Evolutionary conservation across 2,797 vertebrate species (phyloP).

Genomic region (Dromococcyx pavoninus): DNA sequence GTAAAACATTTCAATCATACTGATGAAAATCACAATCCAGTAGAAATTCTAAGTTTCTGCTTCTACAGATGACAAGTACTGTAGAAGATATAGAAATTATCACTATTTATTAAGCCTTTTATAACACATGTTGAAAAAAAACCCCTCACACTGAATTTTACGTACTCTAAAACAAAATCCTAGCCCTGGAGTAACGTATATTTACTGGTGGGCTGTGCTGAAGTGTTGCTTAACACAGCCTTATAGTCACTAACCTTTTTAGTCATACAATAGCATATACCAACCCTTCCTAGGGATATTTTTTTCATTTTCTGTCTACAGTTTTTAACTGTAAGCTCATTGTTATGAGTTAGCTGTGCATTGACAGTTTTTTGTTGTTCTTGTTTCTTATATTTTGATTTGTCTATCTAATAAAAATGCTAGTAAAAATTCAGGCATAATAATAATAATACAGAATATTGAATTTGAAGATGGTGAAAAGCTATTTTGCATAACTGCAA

Average conservation of each 20-base stretch:
- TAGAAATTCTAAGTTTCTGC: background rate
- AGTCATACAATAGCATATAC: background rate
- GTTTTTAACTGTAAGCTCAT: background rate
- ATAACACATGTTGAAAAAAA: background rate
- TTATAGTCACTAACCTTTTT: background rate
- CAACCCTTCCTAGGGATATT: background rate
- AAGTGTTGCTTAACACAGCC: background rate
- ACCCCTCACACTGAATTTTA: background rate
- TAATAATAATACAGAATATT: background rate
- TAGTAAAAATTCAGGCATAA: background rate
- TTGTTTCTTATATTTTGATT: background rate
- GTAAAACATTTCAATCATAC: background rate
- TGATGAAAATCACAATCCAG: background rate
- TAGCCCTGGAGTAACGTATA: background rate
- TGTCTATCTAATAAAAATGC: background rate
- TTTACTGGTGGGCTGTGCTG: background rate
- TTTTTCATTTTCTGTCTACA: background rate
- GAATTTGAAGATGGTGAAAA: background rate
- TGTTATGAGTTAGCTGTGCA: background rate
- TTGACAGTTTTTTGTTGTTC: background rate
- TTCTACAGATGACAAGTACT: background rate
- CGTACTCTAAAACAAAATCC: background rate
- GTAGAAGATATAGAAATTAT: background rate
- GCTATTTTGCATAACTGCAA: background rate
- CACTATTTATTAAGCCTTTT: background rate